Conservation (phyloP, 2,797 vertebrate species). For the Alectoris magna region DNA sequence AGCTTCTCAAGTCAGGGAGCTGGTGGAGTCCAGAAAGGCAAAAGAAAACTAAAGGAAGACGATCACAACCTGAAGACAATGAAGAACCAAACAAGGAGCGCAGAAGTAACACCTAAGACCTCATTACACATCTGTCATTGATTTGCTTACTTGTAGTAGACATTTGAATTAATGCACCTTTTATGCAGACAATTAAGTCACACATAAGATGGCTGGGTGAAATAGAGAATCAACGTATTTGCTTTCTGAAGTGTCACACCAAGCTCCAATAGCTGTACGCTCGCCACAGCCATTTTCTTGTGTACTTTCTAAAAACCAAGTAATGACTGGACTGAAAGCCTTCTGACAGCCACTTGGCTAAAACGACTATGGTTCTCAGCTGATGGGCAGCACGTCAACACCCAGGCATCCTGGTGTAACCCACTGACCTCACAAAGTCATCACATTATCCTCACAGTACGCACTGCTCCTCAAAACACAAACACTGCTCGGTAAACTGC, state of each 20-base stretch:
- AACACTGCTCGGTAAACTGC: rapidly evolving
- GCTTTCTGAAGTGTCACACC: rapidly evolving
- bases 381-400: background rate
- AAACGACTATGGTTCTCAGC: background rate
- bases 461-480: background rate
- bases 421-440: background rate
- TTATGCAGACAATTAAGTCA: background rate
- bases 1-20: background rate
- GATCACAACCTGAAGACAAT: background rate
- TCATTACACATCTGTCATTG: background rate
- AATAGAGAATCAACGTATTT: background rate
- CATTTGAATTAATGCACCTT: background rate
- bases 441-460: background rate
- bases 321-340: background rate
- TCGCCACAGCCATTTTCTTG: background rate
- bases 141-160: background rate
- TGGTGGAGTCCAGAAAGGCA: background rate
- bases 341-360: background rate
- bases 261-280: background rate
- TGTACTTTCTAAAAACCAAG: background rate
- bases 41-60: background rate
- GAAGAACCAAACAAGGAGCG: background rate
- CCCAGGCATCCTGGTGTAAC: rapidly evolving
- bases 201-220: background rate
- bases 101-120: background rate